Evolutionary conservation across 1,140 invertebrate genomes (phyloP).

Genomic region (Drosophila bifasciata): DNA sequence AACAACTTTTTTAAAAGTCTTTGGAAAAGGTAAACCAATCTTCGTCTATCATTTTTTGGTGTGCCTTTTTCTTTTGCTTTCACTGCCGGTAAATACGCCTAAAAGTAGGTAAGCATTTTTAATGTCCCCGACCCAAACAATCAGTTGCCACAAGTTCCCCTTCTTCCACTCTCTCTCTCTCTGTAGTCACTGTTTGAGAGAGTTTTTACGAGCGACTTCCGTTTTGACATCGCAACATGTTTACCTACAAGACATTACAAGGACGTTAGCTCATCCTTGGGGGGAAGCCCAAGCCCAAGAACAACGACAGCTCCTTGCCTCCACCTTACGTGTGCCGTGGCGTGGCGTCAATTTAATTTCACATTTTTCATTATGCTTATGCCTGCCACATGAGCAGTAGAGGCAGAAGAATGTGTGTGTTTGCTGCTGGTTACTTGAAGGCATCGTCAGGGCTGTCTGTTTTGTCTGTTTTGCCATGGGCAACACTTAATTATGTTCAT

Average conservation of each 20-base stretch:
- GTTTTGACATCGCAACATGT: conserved; percentile 71
- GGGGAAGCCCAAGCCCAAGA: background rate
- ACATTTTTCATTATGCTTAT: conserved; percentile 80
- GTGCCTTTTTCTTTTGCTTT: background rate
- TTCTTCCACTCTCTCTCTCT: conserved; percentile 15
- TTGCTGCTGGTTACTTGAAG: background rate
- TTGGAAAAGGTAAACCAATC: background rate
- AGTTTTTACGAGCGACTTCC: conserved; percentile 79
- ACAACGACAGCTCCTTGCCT: conserved; percentile 17
- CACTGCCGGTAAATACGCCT: conserved; percentile 10
- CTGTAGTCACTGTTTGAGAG: conserved; percentile 41
- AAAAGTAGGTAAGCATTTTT: conserved; percentile 63
- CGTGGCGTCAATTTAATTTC: conserved; percentile 80
- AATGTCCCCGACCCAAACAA: conserved; percentile 53
- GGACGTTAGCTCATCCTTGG: conserved; percentile 52
- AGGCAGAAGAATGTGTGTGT: conserved; percentile 1
- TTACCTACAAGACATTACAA: conserved; percentile 81
- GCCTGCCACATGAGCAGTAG: conserved; percentile 14
- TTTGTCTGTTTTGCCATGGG: conserved; percentile 65
- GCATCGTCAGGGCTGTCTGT: conserved; percentile 33
- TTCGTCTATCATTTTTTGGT: conserved; percentile 24
- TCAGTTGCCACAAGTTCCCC: conserved; percentile 38
- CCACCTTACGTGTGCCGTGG: conserved; percentile 17
- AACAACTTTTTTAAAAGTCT: background rate
- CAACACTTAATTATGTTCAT: conserved; percentile 82